Evolutionary conservation across 2,797 vertebrate species (phyloP), one percentile per base, ranked within the genome.

Genomic region (Acomys russatus): DNA sequence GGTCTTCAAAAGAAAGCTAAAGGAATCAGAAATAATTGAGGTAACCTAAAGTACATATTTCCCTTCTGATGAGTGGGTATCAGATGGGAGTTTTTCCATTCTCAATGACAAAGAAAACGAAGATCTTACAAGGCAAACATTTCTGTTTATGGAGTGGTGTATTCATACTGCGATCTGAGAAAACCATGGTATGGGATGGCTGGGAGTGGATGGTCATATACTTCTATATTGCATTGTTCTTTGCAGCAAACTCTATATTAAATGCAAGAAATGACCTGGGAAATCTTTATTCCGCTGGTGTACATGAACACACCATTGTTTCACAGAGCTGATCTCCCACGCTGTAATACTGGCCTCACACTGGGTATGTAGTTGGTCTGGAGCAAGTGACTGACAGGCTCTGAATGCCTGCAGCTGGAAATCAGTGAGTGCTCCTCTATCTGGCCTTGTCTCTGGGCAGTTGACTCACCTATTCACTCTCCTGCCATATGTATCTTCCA

Each of bases 171-270:
- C 78, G 63, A 20, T 11, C 12, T 86, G 64, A 88, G 30, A 90
- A 82, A 90, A 28, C 25, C 85, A 76, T 66, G 1, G 23, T 25
- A 73, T 20, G 35, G n/a, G 70, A 30, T 12, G 9, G 44, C 61
- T 74, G 28, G 18, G 33, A 6, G 20, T 68, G 80, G 59, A 63
- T 35, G 22, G 4, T 59, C 15, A 17, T 92, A 83, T 20, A 35
- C 63, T 83, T 90, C 25, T 84, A 54, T 8, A 94, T 61, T 84
- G 35, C 15, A 33, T 95, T 20, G 9, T 91, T 93, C 33, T 63
- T 49, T 92, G 38, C 63, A 61, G 70, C 68, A 63, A 51, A 73
- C 18, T 64, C 38, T 68, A 61, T 66, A 33, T 68, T 68, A 94
- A 63, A 68, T 89, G 4, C 33, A 88, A 88, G 56, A 74, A 78